Evolutionary conservation across 92 coral and sea anemone genomes (phyloP).

Genomic region (Isaurus tuberculatus): DNA sequence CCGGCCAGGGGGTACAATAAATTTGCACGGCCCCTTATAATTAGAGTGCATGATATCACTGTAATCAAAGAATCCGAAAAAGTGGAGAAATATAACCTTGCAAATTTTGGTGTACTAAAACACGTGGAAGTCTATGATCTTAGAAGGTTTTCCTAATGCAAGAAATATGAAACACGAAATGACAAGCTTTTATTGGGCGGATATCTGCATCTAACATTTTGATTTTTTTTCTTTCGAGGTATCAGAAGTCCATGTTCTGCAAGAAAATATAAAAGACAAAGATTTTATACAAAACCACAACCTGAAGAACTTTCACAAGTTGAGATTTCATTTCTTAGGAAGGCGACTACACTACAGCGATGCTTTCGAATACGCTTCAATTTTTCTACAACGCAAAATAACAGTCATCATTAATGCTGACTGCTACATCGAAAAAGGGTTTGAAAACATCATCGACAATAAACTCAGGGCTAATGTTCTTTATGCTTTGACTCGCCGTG

Average conservation of each 20-base stretch:
- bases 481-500: slow-evolving; percentile 92
- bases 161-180: too few relatives aligned
- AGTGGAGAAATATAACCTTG: too few relatives aligned
- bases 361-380: slow-evolving; percentile 80
- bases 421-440: slow-evolving; percentile 85
- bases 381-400: slow-evolving; percentile 62
- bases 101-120: too few relatives aligned
- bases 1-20: too few relatives aligned
- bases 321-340: slow-evolving; percentile 53
- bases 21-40: too few relatives aligned
- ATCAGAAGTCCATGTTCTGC: slow-evolving; percentile 60
- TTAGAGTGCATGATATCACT: too few relatives aligned
- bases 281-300: slow-evolving; percentile 53
- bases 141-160: too few relatives aligned
- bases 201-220: too few relatives aligned
- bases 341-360: slow-evolving; percentile 85
- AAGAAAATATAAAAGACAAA: slow-evolving; percentile 54
- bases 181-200: too few relatives aligned
- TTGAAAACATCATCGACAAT: slow-evolving; percentile 64
- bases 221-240: slow-evolving; percentile 70
- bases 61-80: too few relatives aligned
- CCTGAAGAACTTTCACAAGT: slow-evolving; percentile 48
- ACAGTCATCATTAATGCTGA: slow-evolving; percentile 83
- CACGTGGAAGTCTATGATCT: too few relatives aligned
- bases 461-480: slow-evolving; percentile 59